Evolutionary conservation across 2,888 invertebrate genomes (phyloP).

Genomic region (Thera obeliscata): DNA sequence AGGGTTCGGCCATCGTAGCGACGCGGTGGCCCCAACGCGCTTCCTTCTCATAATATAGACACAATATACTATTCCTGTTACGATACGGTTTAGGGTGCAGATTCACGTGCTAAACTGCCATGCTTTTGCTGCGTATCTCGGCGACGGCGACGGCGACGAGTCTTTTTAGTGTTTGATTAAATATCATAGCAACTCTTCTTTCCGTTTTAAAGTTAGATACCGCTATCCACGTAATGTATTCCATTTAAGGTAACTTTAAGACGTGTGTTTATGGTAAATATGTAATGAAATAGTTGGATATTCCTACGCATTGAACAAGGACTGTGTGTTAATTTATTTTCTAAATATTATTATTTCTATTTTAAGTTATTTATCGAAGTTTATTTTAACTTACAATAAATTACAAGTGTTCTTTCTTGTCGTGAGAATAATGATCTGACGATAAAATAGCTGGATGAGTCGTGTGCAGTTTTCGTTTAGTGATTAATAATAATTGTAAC

Average conservation of each 20-base stretch:
- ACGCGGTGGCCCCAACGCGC: slow-evolving; percentile 51
- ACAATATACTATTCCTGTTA: slow-evolving; percentile 61
- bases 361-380: slow-evolving; percentile 80
- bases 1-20: slow-evolving; percentile 46
- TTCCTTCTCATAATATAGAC: slow-evolving; percentile 66
- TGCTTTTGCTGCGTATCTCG: slow-evolving; percentile 78
- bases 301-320: slow-evolving; percentile 78
- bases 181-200: slow-evolving; percentile 60
- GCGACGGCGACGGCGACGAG: slow-evolving; percentile 74
- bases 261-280: slow-evolving; percentile 72
- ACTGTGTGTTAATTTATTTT: slow-evolving; percentile 82
- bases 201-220: slow-evolving; percentile 68
- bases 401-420: slow-evolving; percentile 59
- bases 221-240: slow-evolving; percentile 76
- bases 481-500: slow-evolving; percentile 55
- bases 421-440: slow-evolving; percentile 71
- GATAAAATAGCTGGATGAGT: slow-evolving; percentile 60
- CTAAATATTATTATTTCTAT: slow-evolving; percentile 62
- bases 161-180: slow-evolving; percentile 63
- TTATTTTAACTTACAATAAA: slow-evolving; percentile 62
- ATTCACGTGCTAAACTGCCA: slow-evolving; percentile 79
- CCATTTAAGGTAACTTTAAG: slow-evolving; percentile 78
- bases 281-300: slow-evolving; percentile 72
- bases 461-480: slow-evolving; percentile 67
- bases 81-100: slow-evolving; percentile 78